Base-by-base conservation (phyloP, 2,797 vertebrate species). In the Tenualosa thibaudeaui region DNA sequence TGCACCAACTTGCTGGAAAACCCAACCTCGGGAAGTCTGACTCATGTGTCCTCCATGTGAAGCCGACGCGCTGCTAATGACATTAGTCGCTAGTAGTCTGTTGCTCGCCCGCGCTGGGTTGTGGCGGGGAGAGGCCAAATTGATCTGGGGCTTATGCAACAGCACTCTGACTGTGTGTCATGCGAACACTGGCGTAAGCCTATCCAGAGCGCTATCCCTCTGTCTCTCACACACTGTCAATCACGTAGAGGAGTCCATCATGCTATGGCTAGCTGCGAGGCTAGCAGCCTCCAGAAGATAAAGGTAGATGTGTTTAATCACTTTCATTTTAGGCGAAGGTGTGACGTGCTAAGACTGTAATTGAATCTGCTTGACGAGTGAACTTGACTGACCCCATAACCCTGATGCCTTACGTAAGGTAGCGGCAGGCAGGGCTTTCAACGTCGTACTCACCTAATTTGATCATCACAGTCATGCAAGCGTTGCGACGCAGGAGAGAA, bases 81-180 rank as follows among this genome's bases (percentile, higher is more conserved):
- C 40, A 78, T 78, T 78, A 78, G 68, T 4, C 4, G 3, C 31
- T 75, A 75, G 71, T 19, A 19, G 40, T 78, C 15, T 40, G 26
- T 17, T 7, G 65, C 40, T 43, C 7, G 40, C 40, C 58, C 50
- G 50, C 50, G 1, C 22, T 22, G 15, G 54, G n/a, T 24, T n/a
- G 58, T n/a, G 58, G 58, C n/a, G n/a, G 58, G 58, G 58, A 62
- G 58, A 62, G 40, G 71, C 17, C 17, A 37, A 40, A 78, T 78
- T 78, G 71, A 78, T 78, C 71, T 78, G 71, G 71, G 68, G 71
- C 71, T 78, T 78, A 78, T 78, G 71, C 40, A 19, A 75, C 37
- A 37, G 37, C 71, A 46, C 71, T 46, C 31, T 43, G 71, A 78
- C 46, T 78, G 71, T 78, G 71, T 78, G 40, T 78, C 71, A 78